phyloP scores from a whole-genome alignment of 2,797 vertebrate genomes.

The Myiotriccus ornatus region DNA sequence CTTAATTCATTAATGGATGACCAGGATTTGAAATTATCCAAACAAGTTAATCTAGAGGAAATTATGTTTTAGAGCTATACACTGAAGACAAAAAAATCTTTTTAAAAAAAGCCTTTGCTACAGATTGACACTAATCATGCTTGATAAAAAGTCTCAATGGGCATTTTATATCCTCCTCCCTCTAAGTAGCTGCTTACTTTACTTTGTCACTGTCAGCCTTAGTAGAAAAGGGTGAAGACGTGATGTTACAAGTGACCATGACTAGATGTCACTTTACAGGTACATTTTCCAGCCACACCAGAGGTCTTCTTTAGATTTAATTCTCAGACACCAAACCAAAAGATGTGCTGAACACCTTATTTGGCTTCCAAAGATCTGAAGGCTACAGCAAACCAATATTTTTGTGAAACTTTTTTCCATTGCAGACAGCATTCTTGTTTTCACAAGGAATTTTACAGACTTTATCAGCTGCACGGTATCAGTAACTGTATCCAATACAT shows the following conservation, averaged over 20 bases:
- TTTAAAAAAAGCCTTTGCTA: neutral
- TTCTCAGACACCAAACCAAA: neutral
- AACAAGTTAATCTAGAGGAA: neutral
- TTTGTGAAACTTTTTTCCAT: neutral
- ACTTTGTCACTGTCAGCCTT: neutral
- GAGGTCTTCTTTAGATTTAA: neutral
- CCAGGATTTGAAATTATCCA: neutral
- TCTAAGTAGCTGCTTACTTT: neutral
- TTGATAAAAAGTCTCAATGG: neutral
- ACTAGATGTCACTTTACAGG: neutral
- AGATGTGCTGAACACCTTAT: neutral
- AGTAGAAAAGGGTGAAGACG: neutral
- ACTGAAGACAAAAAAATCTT: neutral
- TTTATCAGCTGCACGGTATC: neutral
- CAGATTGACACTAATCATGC: neutral
- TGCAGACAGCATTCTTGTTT: neutral
- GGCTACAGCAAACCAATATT: neutral
- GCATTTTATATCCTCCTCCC: neutral
- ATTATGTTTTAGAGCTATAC: neutral
- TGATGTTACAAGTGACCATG: rapidly evolving
- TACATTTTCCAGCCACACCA: neutral
- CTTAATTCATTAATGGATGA: neutral
- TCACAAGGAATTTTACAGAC: neutral
- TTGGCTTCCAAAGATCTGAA: neutral
- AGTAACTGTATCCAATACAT: rapidly evolving